Evolutionary conservation across 2,113 vertebrate genomes (phyloP).

Genomic region (Seriola rivoliana): DNA sequence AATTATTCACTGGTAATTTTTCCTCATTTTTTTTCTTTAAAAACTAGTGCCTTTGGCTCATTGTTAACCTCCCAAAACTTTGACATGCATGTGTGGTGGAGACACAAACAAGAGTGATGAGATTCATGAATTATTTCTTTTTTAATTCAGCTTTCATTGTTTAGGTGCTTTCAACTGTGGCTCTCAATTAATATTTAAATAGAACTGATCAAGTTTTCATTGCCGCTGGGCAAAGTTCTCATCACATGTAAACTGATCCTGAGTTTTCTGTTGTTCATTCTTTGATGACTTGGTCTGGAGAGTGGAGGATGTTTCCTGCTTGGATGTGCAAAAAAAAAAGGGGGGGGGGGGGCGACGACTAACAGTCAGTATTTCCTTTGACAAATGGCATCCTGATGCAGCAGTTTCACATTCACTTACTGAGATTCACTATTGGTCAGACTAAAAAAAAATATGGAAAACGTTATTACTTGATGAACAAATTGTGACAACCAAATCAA

Average conservation of each 20-base stretch:
- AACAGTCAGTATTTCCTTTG: slow-evolving; percentile 67
- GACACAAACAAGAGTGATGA: background rate
- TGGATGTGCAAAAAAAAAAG: slow-evolving; percentile 30
- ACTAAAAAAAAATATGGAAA: background rate
- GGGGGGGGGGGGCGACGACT: background rate
- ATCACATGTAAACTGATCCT: slow-evolving; percentile 44
- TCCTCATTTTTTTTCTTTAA: background rate
- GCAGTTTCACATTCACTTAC: slow-evolving; percentile 33
- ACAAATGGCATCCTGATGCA: slow-evolving; percentile 54
- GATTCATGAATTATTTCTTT: slow-evolving; percentile 57
- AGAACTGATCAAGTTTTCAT: slow-evolving; percentile 46
- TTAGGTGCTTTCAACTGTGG: slow-evolving; percentile 43
- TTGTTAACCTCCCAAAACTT: slow-evolving; percentile 1
- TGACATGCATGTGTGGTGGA: background rate
- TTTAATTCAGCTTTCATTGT: slow-evolving; percentile 59
- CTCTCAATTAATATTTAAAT: slow-evolving; percentile 74
- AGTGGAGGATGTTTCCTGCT: slow-evolving; percentile 47
- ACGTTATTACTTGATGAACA: background rate
- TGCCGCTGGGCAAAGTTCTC: slow-evolving; percentile 16
- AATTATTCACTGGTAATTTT: slow-evolving; percentile 1
- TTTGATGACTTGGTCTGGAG: slow-evolving; percentile 2
- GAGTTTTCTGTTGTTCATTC: slow-evolving; percentile 29
- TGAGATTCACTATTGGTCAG: slow-evolving; percentile 22
- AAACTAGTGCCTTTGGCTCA: background rate
- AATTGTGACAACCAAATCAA: background rate